Percentiles rank a stretch among this genome's conserved stretches.
Conservation (phyloP, 2,113 vertebrate species). For the Boulengeromyrus knoepffleri region DNA sequence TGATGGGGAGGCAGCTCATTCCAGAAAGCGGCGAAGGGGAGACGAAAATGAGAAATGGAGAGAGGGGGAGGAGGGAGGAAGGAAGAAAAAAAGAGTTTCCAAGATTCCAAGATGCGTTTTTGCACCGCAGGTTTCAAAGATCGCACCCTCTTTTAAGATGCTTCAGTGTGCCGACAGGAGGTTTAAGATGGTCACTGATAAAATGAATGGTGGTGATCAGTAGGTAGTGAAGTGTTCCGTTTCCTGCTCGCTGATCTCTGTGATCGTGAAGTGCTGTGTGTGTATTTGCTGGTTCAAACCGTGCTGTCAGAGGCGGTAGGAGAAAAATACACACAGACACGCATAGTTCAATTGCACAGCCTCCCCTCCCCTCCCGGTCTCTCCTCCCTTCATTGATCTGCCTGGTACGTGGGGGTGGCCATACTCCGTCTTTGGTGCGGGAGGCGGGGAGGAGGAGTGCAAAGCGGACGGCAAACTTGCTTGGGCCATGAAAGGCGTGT, state of each 20-base stretch:
- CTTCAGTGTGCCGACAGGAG: not conserved
- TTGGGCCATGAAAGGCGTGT: constrained; percentile 14
- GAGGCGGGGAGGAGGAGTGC: not conserved
- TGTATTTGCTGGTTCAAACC: constrained; percentile 40
- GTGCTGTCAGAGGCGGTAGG: constrained; percentile 36
- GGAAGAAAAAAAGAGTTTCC: constrained; percentile 27
- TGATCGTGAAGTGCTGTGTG: constrained; percentile 15
- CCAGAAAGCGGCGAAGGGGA: constrained; percentile 37
- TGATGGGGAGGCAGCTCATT: constrained; percentile 53
- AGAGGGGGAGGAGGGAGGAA: constrained; percentile 23
- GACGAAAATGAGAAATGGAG: constrained; percentile 31
- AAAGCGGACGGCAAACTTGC: constrained; percentile 6
- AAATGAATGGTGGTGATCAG: not conserved
- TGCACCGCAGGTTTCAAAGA: not conserved
- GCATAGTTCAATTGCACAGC: constrained; percentile 21
- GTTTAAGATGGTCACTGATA: not conserved
- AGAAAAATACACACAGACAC: constrained; percentile 24
- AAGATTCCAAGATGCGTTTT: not conserved
- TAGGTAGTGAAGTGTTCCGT: not conserved
- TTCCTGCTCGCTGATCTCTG: constrained; percentile 25
- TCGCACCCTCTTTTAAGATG: not conserved
- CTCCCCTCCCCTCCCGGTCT: constrained; percentile 17
- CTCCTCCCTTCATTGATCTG: constrained; percentile 49
- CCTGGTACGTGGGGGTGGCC: constrained; percentile 22
- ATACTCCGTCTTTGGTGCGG: constrained; percentile 22